These are phyloP conservation scores for Procambarus virginalis DNA, from an alignment of 1,140 invertebrate species.

Conservation along the genomic window DNA sequence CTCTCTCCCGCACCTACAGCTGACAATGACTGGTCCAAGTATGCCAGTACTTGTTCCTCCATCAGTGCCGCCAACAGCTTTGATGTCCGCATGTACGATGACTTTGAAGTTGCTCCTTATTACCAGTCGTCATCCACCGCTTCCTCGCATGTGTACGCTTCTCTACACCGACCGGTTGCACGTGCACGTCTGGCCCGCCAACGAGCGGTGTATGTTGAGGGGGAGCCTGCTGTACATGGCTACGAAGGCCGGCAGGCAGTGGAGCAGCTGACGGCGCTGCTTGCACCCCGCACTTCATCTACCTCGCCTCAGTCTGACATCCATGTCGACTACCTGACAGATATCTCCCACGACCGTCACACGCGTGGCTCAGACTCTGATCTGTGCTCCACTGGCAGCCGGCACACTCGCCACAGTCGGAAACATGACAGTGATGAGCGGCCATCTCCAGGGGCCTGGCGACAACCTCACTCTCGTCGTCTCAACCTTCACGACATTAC, in stretches of 20 bases:
- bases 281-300: conserved; percentile 26
- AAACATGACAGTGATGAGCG: background rate
- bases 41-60: conserved; percentile 65
- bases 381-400: conserved; percentile 35
- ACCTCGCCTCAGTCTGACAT: conserved; percentile 16
- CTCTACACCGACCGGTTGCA: conserved; percentile 34
- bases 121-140: conserved; percentile 61
- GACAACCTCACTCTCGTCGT: conserved; percentile 21
- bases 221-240: conserved; percentile 18
- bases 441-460: background rate
- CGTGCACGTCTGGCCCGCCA: conserved; percentile 37
- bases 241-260: conserved; percentile 49
- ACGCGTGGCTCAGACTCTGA: conserved; percentile 40
- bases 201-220: conserved; percentile 32
- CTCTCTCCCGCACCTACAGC: conserved; percentile 28
- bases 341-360: conserved; percentile 1
- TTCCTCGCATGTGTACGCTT: conserved; percentile 61
- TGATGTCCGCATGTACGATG: conserved; percentile 67
- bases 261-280: conserved; percentile 52
- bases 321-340: conserved; percentile 15
- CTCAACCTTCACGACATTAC: conserved; percentile 49
- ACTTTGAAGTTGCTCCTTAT: conserved; percentile 67
- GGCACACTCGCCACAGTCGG: background rate
- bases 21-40: conserved; percentile 67
- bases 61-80: conserved; percentile 67